Base-by-base conservation (phyloP, 2,888 invertebrate genomes). In the Nesidiocoris tenuis region DNA sequence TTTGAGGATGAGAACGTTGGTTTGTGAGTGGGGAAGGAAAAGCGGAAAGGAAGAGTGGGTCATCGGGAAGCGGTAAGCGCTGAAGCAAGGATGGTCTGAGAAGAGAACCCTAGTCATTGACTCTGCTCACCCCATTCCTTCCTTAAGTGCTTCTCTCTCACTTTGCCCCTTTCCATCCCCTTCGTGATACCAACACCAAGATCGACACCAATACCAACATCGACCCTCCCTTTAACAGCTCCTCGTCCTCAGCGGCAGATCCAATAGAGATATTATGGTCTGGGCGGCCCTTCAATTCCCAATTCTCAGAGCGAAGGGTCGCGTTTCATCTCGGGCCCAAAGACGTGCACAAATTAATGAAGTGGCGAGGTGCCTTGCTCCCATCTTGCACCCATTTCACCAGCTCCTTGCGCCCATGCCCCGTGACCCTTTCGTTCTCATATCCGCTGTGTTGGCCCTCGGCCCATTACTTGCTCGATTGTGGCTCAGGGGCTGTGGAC, bases 231-330 rank as follows among this genome's bases (percentile, higher is more conserved):
- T 19, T 61, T 71, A 71, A 71, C 59, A 59, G 71, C 71, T 71
- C 71, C 55, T 61, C 71, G n/a, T 61, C 61, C 71, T 71, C 71
- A 61, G 57, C 71, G 61, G 71, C 71, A 24, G 71, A 71, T 71
- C 71, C 71, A 71, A 71, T 71, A 71, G 61, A 71, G 71, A 71
- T 71, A 71, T 71, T 71, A 71, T 39, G 39, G 39, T 39, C 39
- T 3, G 39, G 39, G n/a, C 39, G 39, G 39, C 39, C 39, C 39
- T 39, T 39, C 39, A 39, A 39, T 39, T 39, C 39, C 39, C 39
- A 39, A 39, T 39, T 39, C 39, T 12, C 39, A 3, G 39, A 39
- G 39, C 39, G 12, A 39, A 39, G 39, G 39, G 39, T 39, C 39
- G 39, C 39, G 39, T 39, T 39, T 39, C 39, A 39, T 39, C 39